Conservation (phyloP, 37 sponge, comb jelly and placozoan genomes). For the Chondrilla cf. caribensis region DNA sequence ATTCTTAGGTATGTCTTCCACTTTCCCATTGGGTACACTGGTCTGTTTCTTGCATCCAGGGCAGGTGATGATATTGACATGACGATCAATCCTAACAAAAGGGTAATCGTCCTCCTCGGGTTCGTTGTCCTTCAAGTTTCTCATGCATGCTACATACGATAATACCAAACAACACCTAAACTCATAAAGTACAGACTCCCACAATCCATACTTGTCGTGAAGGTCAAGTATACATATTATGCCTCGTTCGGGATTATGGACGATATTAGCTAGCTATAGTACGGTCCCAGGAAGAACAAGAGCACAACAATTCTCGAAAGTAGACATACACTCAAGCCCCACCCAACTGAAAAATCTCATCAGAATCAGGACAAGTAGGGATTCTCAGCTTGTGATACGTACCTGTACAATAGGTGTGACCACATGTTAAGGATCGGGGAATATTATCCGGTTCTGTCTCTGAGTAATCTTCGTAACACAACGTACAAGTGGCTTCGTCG, state of each 20-base stretch:
- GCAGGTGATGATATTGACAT: slow-evolving; percentile 22
- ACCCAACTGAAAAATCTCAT: too few relatives aligned
- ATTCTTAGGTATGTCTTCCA: slow-evolving; percentile 60
- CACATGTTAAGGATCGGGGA: slow-evolving; percentile 66
- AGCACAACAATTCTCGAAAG: too few relatives aligned
- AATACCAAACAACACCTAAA: too few relatives aligned
- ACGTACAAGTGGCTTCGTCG: slow-evolving; percentile 44
- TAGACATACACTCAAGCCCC: too few relatives aligned
- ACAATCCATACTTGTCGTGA: too few relatives aligned
- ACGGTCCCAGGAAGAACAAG: too few relatives aligned
- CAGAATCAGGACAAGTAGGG: too few relatives aligned
- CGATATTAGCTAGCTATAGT: too few relatives aligned
- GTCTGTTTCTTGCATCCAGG: slow-evolving; percentile 56
- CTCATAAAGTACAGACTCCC: too few relatives aligned
- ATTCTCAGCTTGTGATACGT: too few relatives aligned
- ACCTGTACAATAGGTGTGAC: slow-evolving; percentile 82
- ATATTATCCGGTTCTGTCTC: slow-evolving; percentile 43
- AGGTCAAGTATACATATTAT: too few relatives aligned
- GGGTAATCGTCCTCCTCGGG: background rate
- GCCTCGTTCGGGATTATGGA: too few relatives aligned
- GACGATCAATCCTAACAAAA: background rate
- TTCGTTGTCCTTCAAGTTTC: slow-evolving; percentile 22
- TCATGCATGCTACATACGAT: slow-evolving; percentile 59
- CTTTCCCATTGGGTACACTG: slow-evolving; percentile 24
- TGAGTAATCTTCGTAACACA: slow-evolving; percentile 63